Conservation (phyloP, 2,113 vertebrate genomes). For the Cochlearius cochlearius region DNA sequence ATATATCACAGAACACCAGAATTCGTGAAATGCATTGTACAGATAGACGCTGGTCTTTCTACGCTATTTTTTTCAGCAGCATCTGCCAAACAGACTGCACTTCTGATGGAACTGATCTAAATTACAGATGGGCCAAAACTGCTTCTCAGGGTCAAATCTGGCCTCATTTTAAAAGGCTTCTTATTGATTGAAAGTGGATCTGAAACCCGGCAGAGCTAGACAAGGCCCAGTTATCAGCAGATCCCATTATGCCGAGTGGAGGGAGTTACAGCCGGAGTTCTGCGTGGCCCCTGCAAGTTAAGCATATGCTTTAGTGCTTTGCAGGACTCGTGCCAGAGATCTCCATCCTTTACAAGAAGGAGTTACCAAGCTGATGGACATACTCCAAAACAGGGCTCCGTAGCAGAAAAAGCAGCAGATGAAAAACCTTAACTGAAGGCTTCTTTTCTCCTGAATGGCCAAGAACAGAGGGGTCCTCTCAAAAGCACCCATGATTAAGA, state of each 20-base stretch:
- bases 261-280: neutral
- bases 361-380: constrained; percentile 28
- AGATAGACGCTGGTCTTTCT: neutral
- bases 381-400: neutral
- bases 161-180: constrained; percentile 29
- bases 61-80: neutral
- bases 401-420: neutral
- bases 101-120: neutral
- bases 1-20: neutral
- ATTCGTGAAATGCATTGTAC: neutral
- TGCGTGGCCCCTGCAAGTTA: neutral
- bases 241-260: constrained; percentile 2
- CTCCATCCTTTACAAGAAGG: neutral
- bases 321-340: constrained; percentile 56
- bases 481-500: constrained; percentile 20
- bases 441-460: constrained; percentile 5
- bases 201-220: constrained; percentile 7
- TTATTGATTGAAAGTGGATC: constrained; percentile 59
- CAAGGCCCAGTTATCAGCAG: constrained; percentile 20
- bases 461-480: constrained; percentile 11
- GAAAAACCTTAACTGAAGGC: constrained; percentile 15
- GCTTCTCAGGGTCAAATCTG: constrained; percentile 15
- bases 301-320: constrained; percentile 51
- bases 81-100: neutral
- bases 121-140: constrained; percentile 29